Base-by-base conservation (phyloP, 2,113 vertebrate genomes). In the Anarrhichthys ocellatus region DNA sequence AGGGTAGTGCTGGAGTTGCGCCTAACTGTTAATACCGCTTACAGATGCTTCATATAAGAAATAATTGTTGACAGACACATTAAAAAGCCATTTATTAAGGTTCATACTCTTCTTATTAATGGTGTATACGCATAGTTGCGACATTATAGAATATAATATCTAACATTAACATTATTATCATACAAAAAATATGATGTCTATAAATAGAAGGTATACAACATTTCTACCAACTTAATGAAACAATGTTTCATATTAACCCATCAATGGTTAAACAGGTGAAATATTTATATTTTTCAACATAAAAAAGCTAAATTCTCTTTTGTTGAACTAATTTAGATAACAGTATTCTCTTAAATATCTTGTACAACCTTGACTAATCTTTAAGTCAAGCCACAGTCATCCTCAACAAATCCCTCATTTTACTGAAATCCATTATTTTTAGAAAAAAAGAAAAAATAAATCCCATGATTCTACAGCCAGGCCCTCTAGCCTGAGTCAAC, bases 191-290 rank as follows among this genome's bases (percentile, higher is more conserved):
- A 56, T n/a, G 13, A 38, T 42, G 10, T 40, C 20, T 24, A 6
- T n/a, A 40, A 48, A 68, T 68, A 20, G 6, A 48, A 68, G 9
- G 9, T 68, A 29, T 68, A 29, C 65, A 68, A 48, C 27, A 68
- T 32, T 11, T 48, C 27, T 3, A 32, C 66, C 17, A 13, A 20
- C 17, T 24, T 24, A 44, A 65, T 24, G 17, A 27, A 65, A 64
- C 20, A 63, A 44, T 17, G 9, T 17, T 44, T 44, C 1, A 42
- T 66, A 14, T 29, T 24, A 27, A 40, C 14, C 34, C 17, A 42
- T 61, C 18, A 24, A 17, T 56, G 22, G 22, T 40, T 14, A 10
- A 48, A 15, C 6, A 24, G 20, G n/a, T 24, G 36, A 32, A 72
- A 52, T 38, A 6, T 36, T 10, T 38, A 0, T 62, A 68, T 29